phyloP scores from a whole-genome alignment of 2,113 vertebrate genomes.

The Brachyistius frenatus region DNA sequence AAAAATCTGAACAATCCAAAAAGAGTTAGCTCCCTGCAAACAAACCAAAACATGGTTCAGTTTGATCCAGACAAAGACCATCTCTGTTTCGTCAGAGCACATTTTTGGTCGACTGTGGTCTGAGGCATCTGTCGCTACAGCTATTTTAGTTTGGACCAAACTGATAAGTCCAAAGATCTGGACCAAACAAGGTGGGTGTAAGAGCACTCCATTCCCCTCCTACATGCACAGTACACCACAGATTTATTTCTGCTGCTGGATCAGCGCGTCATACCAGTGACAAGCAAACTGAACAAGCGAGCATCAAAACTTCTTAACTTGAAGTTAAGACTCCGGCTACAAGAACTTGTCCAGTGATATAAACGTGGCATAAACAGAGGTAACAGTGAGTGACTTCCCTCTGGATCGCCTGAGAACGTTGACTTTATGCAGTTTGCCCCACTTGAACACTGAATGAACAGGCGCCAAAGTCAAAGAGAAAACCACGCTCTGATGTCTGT shows the following conservation, averaged over 20 bases:
- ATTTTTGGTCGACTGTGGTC: no score
- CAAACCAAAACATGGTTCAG: no score
- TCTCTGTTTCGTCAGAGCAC: no score
- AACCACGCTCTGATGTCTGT: no score
- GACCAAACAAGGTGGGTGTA: no score
- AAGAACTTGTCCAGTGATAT: background rate
- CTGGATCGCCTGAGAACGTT: background rate
- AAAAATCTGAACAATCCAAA: no score
- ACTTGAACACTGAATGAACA: background rate
- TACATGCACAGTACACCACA: slow-evolving; percentile 7
- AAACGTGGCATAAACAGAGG: background rate
- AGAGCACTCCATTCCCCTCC: background rate
- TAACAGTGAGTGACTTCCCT: background rate
- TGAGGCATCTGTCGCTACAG: no score
- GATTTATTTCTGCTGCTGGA: slow-evolving; percentile 17
- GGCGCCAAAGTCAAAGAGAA: background rate
- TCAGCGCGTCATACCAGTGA: background rate
- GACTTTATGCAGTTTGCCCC: background rate
- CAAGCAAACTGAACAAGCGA: background rate
- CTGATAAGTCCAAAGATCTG: no score
- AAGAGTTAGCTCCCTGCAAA: no score
- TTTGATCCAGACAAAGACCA: no score
- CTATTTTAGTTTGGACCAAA: no score
- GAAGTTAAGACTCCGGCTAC: background rate
- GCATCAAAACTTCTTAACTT: background rate